Evolutionary conservation across 2,797 vertebrate species (phyloP), one percentile per base, ranked within the genome.

Genomic region (Smutsia temminckii): DNA sequence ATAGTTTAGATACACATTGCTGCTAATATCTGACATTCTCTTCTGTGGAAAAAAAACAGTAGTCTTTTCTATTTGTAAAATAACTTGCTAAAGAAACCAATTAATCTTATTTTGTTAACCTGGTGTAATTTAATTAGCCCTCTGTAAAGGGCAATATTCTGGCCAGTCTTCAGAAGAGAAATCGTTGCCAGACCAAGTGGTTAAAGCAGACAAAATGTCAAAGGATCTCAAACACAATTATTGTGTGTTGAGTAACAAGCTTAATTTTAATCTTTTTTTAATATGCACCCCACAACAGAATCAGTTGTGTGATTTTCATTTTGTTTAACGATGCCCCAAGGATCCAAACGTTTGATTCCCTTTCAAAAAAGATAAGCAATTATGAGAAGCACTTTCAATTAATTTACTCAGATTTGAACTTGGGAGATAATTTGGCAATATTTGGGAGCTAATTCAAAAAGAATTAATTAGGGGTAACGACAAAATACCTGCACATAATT

Each of bases 321-420:
- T 86, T 94, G 66, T 93, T 95, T 96, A 96, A 96, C 95, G 87
- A 95, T 96, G 87, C 77, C 95, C 87, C 37, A 66, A 95, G 90
- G 93, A 87, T 85, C 49, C 42, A 90, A 93, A 88, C 27, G 74
- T 96, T 96, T 87, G 71, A 75, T 92, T 95, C 71, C 64, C 18
- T 94, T 93, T 96, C 90, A 87, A 91, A 91, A 93, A 78, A 1
- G 23, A 96, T 88, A 95, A 90, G 61, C 91, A 96, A 94, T 96
- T 95, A 87, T 57, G 84, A 87, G 72, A 89, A 96, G 27, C 11
- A 34, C 61, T 95, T 94, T 92, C 61, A 93, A 81, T 94, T 96
- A 97, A 93, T 95, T 96, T 96, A 94, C 96, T 96, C 93, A 93
- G 64, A 93, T 89, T 95, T 69, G 93, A 91, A 94, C 71, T 94